Percentiles rank a stretch among this genome's conserved stretches.
phyloP scores from a whole-genome alignment of 2,113 vertebrate genomes.

The Epinephelus fuscoguttatus region DNA sequence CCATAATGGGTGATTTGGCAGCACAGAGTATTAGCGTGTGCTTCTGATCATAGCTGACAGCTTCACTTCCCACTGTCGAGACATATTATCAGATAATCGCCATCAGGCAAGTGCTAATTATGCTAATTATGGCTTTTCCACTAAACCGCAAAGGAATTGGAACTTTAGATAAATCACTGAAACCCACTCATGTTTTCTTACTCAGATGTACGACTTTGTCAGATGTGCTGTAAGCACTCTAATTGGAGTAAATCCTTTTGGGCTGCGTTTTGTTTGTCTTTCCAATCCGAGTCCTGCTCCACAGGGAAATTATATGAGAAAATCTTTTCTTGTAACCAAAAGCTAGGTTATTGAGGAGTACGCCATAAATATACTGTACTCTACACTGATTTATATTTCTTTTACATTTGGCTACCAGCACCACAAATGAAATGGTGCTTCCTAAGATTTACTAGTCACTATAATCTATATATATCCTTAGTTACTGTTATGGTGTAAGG shows the following conservation, averaged over 20 bases:
- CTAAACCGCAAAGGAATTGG: constrained; percentile 49
- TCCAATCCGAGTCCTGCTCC: neutral
- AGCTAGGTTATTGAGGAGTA: constrained; percentile 7
- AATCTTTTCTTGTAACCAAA: neutral
- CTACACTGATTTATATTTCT: constrained; percentile 27
- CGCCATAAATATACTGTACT: constrained; percentile 21
- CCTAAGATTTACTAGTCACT: neutral
- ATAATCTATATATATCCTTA: constrained; percentile 21
- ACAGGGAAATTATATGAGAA: constrained; percentile 6
- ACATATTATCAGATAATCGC: constrained; percentile 58
- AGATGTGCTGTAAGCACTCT: constrained; percentile 8
- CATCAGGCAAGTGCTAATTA: constrained; percentile 66
- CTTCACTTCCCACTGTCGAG: constrained; percentile 44
- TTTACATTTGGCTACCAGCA: constrained; percentile 18
- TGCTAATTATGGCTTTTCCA: constrained; percentile 53
- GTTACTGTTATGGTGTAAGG: neutral
- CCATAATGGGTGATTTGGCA: constrained; percentile 7
- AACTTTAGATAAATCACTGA: constrained; percentile 62
- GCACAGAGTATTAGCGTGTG: neutral
- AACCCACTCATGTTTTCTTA: constrained; percentile 24
- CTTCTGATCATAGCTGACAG: constrained; percentile 35
- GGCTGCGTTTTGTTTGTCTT: constrained; percentile 30
- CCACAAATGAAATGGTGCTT: constrained; percentile 34
- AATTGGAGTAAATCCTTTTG: constrained; percentile 21
- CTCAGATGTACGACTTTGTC: constrained; percentile 23